Percentiles rank a stretch among this genome's conserved stretches.
phyloP scores from a whole-genome alignment of 2,888 invertebrate genomes.

The Eupithecia centaureata region DNA sequence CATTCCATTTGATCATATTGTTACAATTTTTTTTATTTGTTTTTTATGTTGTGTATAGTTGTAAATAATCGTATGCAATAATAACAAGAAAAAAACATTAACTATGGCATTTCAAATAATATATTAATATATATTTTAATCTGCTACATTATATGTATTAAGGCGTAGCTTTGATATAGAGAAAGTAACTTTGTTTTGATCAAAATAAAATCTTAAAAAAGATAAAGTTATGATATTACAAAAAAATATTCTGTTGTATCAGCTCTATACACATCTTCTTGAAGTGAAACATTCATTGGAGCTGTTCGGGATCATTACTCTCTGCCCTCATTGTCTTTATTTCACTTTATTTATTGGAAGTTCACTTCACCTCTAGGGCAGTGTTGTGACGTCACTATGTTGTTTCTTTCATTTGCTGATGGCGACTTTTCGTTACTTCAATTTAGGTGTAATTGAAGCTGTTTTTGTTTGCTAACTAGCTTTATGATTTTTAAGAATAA shows the following conservation, averaged over 20 bases:
- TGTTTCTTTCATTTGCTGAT: conserved; percentile 13
- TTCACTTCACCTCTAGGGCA: conserved; percentile 43
- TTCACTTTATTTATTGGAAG: conserved; percentile 65
- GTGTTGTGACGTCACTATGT: conserved; percentile 30
- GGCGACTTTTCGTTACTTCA: neutral
- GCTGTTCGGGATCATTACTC: conserved; percentile 78
- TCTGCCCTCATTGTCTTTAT: conserved; percentile 75
- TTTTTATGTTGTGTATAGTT: too few relatives aligned
- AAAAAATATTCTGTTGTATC: conserved; percentile 41
- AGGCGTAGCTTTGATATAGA: too few relatives aligned
- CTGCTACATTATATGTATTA: too few relatives aligned
- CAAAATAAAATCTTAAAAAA: too few relatives aligned
- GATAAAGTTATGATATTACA: too few relatives aligned
- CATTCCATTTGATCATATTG: too few relatives aligned
- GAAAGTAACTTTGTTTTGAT: too few relatives aligned
- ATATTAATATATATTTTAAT: too few relatives aligned
- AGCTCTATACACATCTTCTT: conserved; percentile 51
- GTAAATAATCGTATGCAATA: too few relatives aligned
- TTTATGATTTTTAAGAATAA: neutral
- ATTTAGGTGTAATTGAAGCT: neutral
- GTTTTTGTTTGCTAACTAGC: neutral
- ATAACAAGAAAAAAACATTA: too few relatives aligned
- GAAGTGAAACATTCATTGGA: conserved; percentile 76
- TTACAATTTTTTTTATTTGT: too few relatives aligned
- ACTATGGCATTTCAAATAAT: too few relatives aligned